Evolutionary conservation across 2,888 invertebrate species (phyloP).

Genomic region (Mesoligia furuncula): DNA sequence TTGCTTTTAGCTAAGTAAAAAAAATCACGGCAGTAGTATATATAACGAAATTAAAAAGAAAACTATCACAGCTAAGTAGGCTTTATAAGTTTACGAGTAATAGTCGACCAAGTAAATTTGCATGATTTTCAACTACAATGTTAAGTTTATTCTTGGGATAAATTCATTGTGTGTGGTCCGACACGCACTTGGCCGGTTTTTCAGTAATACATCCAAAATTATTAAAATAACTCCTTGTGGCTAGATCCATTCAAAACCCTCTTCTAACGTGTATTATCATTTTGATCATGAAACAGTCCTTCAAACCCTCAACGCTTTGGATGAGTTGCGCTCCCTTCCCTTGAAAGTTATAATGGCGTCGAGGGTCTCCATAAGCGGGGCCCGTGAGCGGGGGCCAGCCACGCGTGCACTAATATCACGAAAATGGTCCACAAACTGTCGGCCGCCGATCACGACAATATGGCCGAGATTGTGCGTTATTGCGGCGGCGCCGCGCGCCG

Average conservation of each 20-base stretch:
- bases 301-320: slow-evolving; percentile 16
- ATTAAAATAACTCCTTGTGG: background rate
- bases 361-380: background rate
- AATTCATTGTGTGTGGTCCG: too few relatives aligned
- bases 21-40: too few relatives aligned
- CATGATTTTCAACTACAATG: too few relatives aligned
- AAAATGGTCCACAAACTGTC: slow-evolving; percentile 43
- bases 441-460: slow-evolving; percentile 28
- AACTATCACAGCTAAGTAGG: too few relatives aligned
- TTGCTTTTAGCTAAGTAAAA: too few relatives aligned
- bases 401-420: slow-evolving; percentile 36
- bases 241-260: too few relatives aligned
- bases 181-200: too few relatives aligned
- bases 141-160: too few relatives aligned
- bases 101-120: too few relatives aligned
- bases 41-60: too few relatives aligned
- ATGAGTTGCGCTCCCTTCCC: slow-evolving; percentile 5
- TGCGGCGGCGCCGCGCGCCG: slow-evolving; percentile 2
- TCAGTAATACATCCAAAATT: background rate
- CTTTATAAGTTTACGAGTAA: too few relatives aligned
- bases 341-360: slow-evolving; percentile 43
- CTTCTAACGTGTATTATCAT: slow-evolving; percentile 43
- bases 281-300: slow-evolving; percentile 28
- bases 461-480: slow-evolving; percentile 27
- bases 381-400: slow-evolving; percentile 2